Evolutionary conservation across 2,113 vertebrate genomes (phyloP).

Genomic region (Brachypteracias leptosomus): DNA sequence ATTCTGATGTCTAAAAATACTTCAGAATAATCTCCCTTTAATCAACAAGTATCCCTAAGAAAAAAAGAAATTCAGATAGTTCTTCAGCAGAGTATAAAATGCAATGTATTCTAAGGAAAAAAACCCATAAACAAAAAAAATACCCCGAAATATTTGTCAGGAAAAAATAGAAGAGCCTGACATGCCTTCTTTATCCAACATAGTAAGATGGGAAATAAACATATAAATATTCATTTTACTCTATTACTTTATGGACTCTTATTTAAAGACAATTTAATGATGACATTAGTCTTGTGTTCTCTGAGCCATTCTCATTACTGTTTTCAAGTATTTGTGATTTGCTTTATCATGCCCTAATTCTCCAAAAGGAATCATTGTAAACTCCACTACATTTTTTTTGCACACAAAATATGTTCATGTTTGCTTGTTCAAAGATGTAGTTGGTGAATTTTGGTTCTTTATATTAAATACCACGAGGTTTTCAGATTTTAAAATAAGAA

Average conservation of each 20-base stretch:
- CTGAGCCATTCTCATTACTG: background rate
- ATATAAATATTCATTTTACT: background rate
- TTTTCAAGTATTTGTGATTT: background rate
- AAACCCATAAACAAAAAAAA: too few species aligned
- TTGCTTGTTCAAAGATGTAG: background rate
- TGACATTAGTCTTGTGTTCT: background rate
- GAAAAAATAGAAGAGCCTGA: background rate
- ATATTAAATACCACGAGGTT: background rate
- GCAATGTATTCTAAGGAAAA: background rate
- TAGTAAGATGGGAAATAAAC: background rate
- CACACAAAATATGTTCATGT: background rate
- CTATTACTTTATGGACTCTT: background rate
- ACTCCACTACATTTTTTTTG: background rate
- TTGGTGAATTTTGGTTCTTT: constrained; percentile 8
- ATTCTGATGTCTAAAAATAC: background rate
- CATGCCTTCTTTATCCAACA: background rate
- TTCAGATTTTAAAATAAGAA: background rate
- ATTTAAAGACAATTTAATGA: background rate
- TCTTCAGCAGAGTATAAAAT: background rate
- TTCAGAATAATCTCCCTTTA: background rate
- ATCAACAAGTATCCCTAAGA: background rate
- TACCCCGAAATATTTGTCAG: background rate
- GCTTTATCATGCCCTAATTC: background rate
- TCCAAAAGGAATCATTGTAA: background rate
- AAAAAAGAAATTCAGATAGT: background rate